A percentile compares a stretch with the other conserved stretches of the same genome.
These are phyloP conservation scores for Gracilinanus agilis DNA, from an alignment of 2,113 vertebrate species.

Conservation along the genomic window DNA sequence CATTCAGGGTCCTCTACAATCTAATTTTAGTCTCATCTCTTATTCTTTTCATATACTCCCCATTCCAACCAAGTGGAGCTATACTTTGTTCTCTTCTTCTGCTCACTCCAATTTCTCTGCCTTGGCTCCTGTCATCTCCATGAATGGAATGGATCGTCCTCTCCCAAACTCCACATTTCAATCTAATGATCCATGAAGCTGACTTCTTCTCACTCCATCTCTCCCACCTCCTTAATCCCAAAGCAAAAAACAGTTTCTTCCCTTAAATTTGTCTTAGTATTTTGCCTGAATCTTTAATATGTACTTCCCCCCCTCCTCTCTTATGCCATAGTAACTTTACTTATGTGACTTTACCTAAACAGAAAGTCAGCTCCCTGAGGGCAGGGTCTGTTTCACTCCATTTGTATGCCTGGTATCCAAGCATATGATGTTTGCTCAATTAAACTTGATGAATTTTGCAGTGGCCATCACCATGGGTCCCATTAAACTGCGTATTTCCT, in stretches of 20 bases:
- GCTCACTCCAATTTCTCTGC: neutral
- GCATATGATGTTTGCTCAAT: neutral
- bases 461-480: neutral
- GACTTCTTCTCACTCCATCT: neutral
- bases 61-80: neutral
- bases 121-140: neutral
- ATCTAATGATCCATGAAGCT: neutral
- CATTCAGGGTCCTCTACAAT: neutral
- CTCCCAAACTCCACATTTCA: neutral
- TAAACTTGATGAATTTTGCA: neutral
- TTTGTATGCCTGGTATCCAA: neutral
- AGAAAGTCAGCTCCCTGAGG: neutral
- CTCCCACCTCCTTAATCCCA: fast-evolving
- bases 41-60: neutral
- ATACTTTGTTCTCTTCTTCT: neutral
- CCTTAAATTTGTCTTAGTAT: neutral
- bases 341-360: neutral
- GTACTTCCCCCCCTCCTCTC: neutral
- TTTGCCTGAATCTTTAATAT: neutral
- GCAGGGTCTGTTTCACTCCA: neutral
- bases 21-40: neutral
- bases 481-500: neutral
- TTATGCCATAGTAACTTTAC: neutral
- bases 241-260: neutral
- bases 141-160: neutral